Percentiles rank a stretch among this genome's conserved stretches.
phyloP scores from a whole-genome alignment of 53 echinoderm and acorn worm genomes.

The Paracentrotus lividus region DNA sequence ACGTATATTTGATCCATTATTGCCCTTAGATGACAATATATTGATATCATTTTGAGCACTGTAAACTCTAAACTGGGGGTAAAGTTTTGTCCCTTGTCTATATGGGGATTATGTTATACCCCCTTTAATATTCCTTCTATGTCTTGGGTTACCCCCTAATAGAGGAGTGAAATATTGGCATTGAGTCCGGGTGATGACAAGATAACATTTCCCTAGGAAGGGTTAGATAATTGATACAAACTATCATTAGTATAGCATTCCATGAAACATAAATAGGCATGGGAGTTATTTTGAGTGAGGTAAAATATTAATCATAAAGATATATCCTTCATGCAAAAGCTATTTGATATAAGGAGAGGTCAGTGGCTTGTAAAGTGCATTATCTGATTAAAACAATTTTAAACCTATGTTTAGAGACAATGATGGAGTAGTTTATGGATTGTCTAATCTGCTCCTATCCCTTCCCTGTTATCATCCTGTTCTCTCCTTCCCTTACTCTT shows the following conservation, averaged over 20 bases:
- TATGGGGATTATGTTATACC: no score
- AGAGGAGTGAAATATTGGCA: constrained; percentile 23
- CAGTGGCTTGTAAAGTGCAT: constrained; percentile 1
- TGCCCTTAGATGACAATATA: no score
- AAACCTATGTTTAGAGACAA: background rate
- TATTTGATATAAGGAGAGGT: background rate
- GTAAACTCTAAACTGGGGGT: no score
- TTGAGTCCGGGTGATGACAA: background rate
- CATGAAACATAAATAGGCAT: constrained; percentile 38
- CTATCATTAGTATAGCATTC: constrained; percentile 33
- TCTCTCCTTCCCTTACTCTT: background rate
- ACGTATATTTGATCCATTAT: no score
- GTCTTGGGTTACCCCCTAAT: background rate
- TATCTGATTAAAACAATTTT: background rate
- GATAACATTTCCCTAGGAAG: constrained; percentile 35
- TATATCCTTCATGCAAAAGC: constrained; percentile 12
- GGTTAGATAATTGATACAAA: constrained; percentile 45
- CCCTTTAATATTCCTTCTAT: background rate
- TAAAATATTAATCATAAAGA: constrained; percentile 31
- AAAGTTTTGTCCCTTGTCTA: no score
- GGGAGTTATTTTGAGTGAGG: constrained; percentile 9
- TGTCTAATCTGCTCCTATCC: background rate
- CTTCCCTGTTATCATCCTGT: background rate
- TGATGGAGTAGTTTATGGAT: background rate
- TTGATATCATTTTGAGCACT: no score